These are phyloP conservation scores for Yponomeuta malinellus DNA, from an alignment of 2,888 invertebrate genomes.

Conservation along the genomic window DNA sequence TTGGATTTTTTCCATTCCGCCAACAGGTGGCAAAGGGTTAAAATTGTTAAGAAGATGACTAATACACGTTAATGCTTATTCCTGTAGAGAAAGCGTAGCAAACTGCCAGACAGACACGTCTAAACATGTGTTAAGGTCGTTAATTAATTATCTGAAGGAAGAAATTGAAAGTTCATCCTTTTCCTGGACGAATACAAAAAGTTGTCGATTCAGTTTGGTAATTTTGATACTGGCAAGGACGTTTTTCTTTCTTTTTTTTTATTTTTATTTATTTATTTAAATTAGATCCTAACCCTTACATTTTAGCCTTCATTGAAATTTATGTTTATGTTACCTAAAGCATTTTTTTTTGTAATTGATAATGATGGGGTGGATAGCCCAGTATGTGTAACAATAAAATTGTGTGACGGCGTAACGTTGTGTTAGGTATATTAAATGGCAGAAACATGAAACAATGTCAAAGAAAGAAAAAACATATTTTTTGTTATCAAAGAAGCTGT, in stretches of 20 bases:
- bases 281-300: too few relatives aligned
- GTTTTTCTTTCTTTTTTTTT: neutral
- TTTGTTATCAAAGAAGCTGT: neutral
- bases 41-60: conserved; percentile 42
- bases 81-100: conserved; percentile 68
- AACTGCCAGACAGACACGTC: conserved; percentile 40
- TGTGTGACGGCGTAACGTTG: too few relatives aligned
- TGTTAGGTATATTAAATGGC: neutral
- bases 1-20: conserved; percentile 34
- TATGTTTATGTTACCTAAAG: too few relatives aligned
- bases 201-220: neutral
- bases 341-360: too few relatives aligned
- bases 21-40: conserved; percentile 62
- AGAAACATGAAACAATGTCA: neutral
- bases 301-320: too few relatives aligned
- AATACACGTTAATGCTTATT: conserved; percentile 48
- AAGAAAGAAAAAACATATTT: neutral
- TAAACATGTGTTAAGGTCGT: conserved; percentile 68
- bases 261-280: neutral
- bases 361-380: too few relatives aligned
- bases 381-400: too few relatives aligned
- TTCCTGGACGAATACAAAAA: conserved; percentile 24
- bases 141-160: conserved; percentile 44
- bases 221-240: neutral
- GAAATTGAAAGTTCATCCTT: conserved; percentile 69